Percentiles rank a stretch among this genome's conserved stretches.
Evolutionary conservation across 2,113 vertebrate genomes (phyloP).

Genomic region (Cyrtonyx montezumae): DNA sequence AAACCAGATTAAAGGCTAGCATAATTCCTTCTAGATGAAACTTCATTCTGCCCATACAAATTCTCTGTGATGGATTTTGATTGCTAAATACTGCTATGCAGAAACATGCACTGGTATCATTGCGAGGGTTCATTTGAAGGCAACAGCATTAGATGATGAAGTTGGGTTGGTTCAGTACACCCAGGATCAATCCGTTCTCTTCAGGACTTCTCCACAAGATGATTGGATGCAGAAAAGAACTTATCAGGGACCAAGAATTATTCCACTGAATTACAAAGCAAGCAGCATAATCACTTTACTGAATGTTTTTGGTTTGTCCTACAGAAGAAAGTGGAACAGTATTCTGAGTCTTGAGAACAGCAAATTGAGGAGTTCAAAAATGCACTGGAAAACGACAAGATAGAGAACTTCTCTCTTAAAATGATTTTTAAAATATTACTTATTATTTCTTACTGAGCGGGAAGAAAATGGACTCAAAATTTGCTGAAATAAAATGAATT

Average conservation of each 20-base stretch:
- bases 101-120: neutral
- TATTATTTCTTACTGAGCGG: neutral
- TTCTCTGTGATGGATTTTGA: constrained; percentile 30
- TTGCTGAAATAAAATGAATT: neutral
- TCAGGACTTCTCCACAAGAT: neutral
- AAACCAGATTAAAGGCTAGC: constrained; percentile 60
- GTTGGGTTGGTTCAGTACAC: neutral
- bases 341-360: neutral
- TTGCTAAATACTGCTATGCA: constrained; percentile 32
- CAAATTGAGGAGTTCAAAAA: neutral
- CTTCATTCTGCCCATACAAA: constrained; percentile 33
- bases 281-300: neutral
- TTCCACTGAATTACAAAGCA: neutral
- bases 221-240: neutral
- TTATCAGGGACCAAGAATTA: neutral
- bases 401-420: neutral
- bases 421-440: neutral
- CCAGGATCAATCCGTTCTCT: neutral
- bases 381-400: neutral
- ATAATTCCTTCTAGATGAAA: constrained; percentile 37
- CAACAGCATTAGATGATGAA: neutral
- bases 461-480: neutral
- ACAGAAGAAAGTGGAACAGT: neutral
- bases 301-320: neutral
- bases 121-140: neutral